Conservation (phyloP, 2,888 invertebrate genomes). For the Acanthopleura granulata region DNA sequence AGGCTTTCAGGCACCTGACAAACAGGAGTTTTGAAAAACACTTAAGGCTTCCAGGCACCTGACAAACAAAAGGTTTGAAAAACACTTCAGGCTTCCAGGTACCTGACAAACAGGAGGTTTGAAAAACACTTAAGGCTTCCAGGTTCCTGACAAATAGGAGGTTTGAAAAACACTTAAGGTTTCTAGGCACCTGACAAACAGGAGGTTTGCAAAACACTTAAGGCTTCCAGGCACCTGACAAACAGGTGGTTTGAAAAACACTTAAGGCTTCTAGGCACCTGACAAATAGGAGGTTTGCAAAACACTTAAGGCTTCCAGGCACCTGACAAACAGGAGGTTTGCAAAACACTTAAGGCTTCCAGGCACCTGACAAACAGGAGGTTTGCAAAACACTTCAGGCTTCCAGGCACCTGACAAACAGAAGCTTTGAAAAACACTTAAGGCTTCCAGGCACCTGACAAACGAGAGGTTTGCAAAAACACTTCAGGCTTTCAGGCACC, state of each 20-base stretch:
- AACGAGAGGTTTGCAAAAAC: not conserved
- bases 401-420: constrained; percentile 4
- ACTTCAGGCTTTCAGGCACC: constrained; percentile 12
- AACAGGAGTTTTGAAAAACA: not conserved
- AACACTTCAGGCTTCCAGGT: constrained; percentile 3
- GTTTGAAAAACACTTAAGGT: not conserved
- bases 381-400: not conserved
- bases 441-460: constrained; percentile 17
- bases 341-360: not conserved
- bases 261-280: constrained; percentile 16
- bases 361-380: not conserved
- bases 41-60: constrained; percentile 17
- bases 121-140: not conserved
- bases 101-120: not conserved
- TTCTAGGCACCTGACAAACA: constrained; percentile 2
- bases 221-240: constrained; percentile 17
- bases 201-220: not conserved
- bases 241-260: not conserved
- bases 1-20: constrained; percentile 16
- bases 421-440: not conserved
- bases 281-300: not conserved
- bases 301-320: constrained; percentile 9
- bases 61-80: not conserved
- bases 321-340: not conserved
- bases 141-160: not conserved